Base-by-base conservation (phyloP, 1,140 invertebrate genomes). In the Ephestia elutella region DNA sequence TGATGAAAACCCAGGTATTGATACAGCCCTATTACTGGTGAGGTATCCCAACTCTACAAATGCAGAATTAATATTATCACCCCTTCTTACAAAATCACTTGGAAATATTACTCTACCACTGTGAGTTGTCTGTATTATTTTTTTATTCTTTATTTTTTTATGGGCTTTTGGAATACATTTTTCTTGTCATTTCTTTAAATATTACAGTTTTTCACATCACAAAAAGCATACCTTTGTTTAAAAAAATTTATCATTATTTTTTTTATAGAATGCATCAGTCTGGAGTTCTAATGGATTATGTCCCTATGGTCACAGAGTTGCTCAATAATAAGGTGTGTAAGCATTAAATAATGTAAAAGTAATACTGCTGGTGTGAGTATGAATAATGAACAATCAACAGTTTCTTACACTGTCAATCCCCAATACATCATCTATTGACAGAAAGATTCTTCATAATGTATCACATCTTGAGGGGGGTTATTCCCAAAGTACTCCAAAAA, bases 241-340 rank as follows among this genome's bases (percentile, higher is more conserved):
- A n/a, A 56, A 3, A 44, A 53, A 55, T 25, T 53, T 19, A 38
- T 56, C 44, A 49, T 59, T 71, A 54, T 51, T 25, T 49, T 57
- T 38, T 48, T 71, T 76, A 56, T 61, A 87, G 89, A 81, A 80
- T 80, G 80, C 77, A 77, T 59, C 79, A 68, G 57, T 81, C 65
- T 66, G 86, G 71, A 65, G 74, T 82, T 19, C 64, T 92, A 38
- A 89, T 90, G 82, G 89, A 91, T 68, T 92, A 92, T 82, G 87
- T 92, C 19, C 82, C 82, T 13, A 85, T 89, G 76, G 82, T 92
- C 2, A 90, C 89, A 59, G 85, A 89, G 55, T 68, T 86, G 4
- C 75, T 92, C 35, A 85, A 87, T 59, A 87, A 87, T 59, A 91
- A 89, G 81, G 90, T 91, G 89, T 54, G 57, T 35, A 35, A 11